Evolutionary conservation across 2,888 invertebrate genomes (phyloP).

Genomic region (Harmothoe impar): DNA sequence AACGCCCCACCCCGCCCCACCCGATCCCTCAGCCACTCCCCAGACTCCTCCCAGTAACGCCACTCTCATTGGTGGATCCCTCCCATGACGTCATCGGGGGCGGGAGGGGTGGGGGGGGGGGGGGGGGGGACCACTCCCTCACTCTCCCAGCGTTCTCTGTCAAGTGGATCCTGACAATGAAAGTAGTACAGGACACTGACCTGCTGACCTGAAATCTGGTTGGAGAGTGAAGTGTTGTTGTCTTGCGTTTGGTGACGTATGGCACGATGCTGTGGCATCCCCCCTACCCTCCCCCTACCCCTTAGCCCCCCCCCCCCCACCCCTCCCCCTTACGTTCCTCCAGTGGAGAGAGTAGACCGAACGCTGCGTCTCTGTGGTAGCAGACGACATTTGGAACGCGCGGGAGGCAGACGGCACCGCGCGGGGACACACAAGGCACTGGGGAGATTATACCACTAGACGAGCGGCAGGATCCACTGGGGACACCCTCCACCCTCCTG

Average conservation of each 20-base stretch:
- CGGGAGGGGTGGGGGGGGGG: slow-evolving; percentile 28
- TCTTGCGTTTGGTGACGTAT: neutral
- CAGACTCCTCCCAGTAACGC: too few species aligned
- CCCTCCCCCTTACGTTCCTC: neutral
- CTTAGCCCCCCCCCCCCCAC: neutral
- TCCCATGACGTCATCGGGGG: neutral
- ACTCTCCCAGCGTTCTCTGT: neutral
- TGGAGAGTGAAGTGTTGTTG: neutral
- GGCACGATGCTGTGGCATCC: neutral
- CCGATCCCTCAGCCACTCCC: too few species aligned
- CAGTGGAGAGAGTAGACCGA: neutral
- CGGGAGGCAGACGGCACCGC: neutral
- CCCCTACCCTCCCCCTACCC: neutral
- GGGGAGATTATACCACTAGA: neutral
- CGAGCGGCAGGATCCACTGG: neutral
- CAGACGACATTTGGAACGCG: neutral
- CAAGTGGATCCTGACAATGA: neutral
- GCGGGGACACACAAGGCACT: neutral
- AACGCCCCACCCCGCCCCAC: too few species aligned
- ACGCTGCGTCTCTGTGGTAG: neutral
- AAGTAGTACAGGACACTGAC: too few species aligned
- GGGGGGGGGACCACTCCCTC: neutral
- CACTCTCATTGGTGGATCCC: too few species aligned
- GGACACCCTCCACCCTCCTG: too few species aligned
- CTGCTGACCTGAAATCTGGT: too few species aligned